Percentiles rank a stretch among this genome's conserved stretches.
phyloP scores from a whole-genome alignment of 2,888 invertebrate genomes.

The Xanthorhoe designata region DNA sequence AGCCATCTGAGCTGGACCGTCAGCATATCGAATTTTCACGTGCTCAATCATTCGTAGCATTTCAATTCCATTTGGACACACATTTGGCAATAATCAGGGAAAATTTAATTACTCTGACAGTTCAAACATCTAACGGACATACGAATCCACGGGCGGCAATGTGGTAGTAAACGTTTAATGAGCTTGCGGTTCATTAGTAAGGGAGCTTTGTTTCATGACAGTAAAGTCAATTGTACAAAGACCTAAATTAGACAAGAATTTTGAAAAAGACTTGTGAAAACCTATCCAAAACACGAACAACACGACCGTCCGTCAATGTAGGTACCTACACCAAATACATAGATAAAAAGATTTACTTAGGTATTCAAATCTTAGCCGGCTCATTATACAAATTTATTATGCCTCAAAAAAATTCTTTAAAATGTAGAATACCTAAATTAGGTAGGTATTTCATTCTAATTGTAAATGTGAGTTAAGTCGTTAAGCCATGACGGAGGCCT shows the following conservation, averaged over 20 bases:
- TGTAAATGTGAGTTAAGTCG: too few species aligned
- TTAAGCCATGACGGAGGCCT: too few species aligned
- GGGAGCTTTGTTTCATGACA: conserved; percentile 33
- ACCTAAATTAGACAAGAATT: background rate
- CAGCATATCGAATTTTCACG: conserved; percentile 39
- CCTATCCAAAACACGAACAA: too few species aligned
- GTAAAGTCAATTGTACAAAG: background rate
- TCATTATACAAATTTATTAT: too few species aligned
- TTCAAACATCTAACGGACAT: conserved; percentile 53
- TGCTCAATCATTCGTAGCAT: conserved; percentile 53
- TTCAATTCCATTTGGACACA: conserved; percentile 54
- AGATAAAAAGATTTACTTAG: too few species aligned
- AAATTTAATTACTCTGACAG: conserved; percentile 67
- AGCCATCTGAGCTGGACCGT: conserved; percentile 26
- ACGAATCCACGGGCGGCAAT: conserved; percentile 3
- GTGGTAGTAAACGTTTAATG: conserved; percentile 46
- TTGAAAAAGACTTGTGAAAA: too few species aligned
- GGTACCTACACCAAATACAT: too few species aligned
- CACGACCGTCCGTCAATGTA: too few species aligned
- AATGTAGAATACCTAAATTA: too few species aligned
- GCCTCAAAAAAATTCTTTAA: too few species aligned
- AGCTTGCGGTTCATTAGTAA: conserved; percentile 47
- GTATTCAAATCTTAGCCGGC: too few species aligned
- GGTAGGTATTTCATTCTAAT: too few species aligned
- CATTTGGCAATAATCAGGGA: conserved; percentile 56